A percentile compares a stretch with the other conserved stretches of the same genome.
These are phyloP conservation scores for Tinamus guttatus DNA, from an alignment of 2,113 vertebrate species.

Conservation along the genomic window DNA sequence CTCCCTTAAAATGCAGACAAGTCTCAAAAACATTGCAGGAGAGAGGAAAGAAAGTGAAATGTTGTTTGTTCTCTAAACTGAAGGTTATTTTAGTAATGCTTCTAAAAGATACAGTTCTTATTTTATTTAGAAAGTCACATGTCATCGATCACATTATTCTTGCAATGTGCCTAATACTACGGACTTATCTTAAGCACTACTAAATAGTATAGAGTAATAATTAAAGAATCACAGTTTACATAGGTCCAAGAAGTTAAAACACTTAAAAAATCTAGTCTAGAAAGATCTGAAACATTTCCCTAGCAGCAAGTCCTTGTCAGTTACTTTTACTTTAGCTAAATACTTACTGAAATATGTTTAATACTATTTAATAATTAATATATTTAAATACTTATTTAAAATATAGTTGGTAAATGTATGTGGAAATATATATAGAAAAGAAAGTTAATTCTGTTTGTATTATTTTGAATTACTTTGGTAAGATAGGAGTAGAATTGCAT, in stretches of 20 bases:
- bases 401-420: not conserved
- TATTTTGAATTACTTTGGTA: not conserved
- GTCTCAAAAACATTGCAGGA: not conserved
- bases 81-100: not conserved
- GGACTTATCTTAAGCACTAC: not conserved
- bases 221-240: not conserved
- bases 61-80: not conserved
- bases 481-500: not conserved
- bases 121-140: not conserved
- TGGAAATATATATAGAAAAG: not conserved
- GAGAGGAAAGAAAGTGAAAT: not conserved
- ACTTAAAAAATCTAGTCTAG: not conserved
- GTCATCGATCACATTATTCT: not conserved
- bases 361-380: too few relatives aligned
- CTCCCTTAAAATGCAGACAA: not conserved
- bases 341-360: too few relatives aligned
- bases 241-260: not conserved
- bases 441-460: not conserved
- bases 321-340: not conserved
- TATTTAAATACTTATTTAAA: not conserved
- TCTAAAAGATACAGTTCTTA: not conserved
- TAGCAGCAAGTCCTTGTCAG: not conserved
- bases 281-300: not conserved
- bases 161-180: not conserved
- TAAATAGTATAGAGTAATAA: accelerated